A percentile compares a stretch with the other conserved stretches of the same genome.
These are phyloP conservation scores for Chrysocyon brachyurus DNA, from an alignment of 2,797 vertebrate genomes.

Conservation along the genomic window DNA sequence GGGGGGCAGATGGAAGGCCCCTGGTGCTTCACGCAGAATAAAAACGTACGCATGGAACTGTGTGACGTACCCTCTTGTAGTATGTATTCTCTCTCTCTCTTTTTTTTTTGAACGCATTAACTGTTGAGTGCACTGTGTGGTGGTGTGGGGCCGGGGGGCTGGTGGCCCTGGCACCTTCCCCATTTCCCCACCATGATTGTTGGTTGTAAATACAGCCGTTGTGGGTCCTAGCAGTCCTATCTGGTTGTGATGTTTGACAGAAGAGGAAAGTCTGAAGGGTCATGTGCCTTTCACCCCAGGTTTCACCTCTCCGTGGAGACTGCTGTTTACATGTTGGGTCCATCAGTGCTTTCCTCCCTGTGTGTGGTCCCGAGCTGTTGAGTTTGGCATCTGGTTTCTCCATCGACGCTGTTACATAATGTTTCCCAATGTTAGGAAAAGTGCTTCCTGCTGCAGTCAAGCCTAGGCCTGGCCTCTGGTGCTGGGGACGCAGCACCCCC, in stretches of 20 bases:
- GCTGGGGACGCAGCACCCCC: neutral
- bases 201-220: neutral
- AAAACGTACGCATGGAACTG: constrained; percentile 94
- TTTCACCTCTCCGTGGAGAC: neutral
- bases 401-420: fast-evolving
- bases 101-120: constrained; percentile 67
- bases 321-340: neutral
- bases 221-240: neutral
- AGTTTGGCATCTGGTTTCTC: neutral
- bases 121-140: neutral
- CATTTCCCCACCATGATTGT: neutral
- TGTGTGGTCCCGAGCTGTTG: neutral
- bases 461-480: neutral
- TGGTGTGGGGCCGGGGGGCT: neutral
- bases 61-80: constrained; percentile 97
- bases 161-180: neutral
- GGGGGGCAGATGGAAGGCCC: constrained; percentile 97
- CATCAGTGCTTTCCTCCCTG: neutral
- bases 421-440: neutral
- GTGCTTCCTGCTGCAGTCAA: too few relatives aligned
- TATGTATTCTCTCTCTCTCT: constrained; percentile 92
- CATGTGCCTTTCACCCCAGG: neutral
- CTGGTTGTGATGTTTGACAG: neutral
- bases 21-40: constrained; percentile 99
- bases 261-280: neutral